phyloP scores from a whole-genome alignment of 1,140 invertebrate species.

The Stenopsyche tienmushanensis region DNA sequence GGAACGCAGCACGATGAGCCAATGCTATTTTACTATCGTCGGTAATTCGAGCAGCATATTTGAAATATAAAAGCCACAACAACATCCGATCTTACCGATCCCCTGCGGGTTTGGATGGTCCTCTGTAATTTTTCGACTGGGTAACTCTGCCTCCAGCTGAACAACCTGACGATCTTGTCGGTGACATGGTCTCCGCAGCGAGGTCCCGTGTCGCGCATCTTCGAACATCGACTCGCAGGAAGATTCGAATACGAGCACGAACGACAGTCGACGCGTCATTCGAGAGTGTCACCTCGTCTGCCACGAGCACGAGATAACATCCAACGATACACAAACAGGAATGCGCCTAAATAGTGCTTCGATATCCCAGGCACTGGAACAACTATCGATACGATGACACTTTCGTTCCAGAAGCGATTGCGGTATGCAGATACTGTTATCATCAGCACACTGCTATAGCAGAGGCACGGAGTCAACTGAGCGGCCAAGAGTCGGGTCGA shows the following conservation, averaged over 20 bases:
- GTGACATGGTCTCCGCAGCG: constrained; percentile 59
- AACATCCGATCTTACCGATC: constrained; percentile 28
- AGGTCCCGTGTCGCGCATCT: constrained; percentile 52
- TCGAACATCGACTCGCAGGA: background rate
- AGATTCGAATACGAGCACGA: background rate
- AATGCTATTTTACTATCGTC: no score
- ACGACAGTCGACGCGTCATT: background rate
- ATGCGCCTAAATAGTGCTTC: no score
- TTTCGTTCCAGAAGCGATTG: background rate
- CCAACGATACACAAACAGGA: no score
- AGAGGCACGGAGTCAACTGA: background rate
- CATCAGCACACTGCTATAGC: background rate
- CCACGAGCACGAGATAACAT: no score
- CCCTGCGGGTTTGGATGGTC: constrained; percentile 57
- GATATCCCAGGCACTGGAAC: no score
- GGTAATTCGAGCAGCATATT: no score
- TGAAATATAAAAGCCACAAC: background rate
- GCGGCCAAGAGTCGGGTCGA: background rate
- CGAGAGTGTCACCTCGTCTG: no score
- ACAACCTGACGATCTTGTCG: constrained; percentile 69
- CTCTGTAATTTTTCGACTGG: constrained; percentile 72
- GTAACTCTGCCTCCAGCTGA: constrained; percentile 75
- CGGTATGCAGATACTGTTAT: background rate
- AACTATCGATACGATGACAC: background rate
- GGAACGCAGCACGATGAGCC: background rate